Evolutionary conservation across 2,113 vertebrate genomes (phyloP).

Genomic region (Riparia riparia): DNA sequence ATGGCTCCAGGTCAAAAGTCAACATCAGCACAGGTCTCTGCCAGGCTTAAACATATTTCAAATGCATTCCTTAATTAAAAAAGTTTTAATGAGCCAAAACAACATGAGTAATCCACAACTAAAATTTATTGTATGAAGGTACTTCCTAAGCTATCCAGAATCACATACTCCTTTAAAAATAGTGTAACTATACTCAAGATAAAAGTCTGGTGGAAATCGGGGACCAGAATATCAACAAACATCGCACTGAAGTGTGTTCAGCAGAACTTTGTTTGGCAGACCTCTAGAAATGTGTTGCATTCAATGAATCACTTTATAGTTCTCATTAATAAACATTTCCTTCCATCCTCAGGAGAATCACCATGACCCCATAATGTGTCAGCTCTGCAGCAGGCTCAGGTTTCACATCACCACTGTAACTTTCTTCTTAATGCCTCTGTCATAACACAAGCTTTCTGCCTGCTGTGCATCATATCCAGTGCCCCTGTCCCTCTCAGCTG

Average conservation of each 20-base stretch:
- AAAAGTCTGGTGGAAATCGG: not conserved
- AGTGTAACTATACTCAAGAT: not conserved
- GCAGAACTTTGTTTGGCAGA: not conserved
- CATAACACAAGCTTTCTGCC: not conserved
- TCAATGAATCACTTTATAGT: not conserved
- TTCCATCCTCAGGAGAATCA: not conserved
- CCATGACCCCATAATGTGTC: rapidly evolving
- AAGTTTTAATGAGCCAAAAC: not conserved
- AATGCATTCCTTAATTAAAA: not conserved
- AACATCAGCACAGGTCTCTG: not conserved
- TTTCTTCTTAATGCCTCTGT: not conserved
- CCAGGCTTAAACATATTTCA: not conserved
- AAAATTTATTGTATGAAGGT: not conserved
- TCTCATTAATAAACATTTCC: not conserved
- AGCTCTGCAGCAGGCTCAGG: not conserved
- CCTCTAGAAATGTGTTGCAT: not conserved
- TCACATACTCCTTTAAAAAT: not conserved
- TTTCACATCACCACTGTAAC: not conserved
- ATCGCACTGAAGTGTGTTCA: not conserved
- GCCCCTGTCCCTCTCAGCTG: not conserved
- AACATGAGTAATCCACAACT: not conserved
- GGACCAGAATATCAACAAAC: not conserved
- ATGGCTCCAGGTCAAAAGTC: not conserved
- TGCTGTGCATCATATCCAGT: not conserved
- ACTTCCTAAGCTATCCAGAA: not conserved